Conservation (phyloP, 1,140 invertebrate genomes). For the Ganaspis sp. region DNA sequence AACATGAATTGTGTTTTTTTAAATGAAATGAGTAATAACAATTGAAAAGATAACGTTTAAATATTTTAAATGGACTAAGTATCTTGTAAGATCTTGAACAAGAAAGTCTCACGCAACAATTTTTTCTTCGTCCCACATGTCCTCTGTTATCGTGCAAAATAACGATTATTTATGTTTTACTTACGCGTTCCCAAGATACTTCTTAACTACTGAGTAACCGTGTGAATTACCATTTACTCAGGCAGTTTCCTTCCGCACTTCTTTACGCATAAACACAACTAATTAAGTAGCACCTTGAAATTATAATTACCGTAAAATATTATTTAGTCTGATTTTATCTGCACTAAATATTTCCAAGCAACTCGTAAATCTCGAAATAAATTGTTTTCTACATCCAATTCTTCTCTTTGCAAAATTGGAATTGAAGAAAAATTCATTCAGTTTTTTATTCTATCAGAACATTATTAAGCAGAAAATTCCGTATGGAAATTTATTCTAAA, state of each 20-base stretch:
- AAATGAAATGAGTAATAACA: too few relatives aligned
- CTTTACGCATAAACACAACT: neutral
- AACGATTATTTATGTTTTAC: constrained; percentile 10
- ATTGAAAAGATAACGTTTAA: too few relatives aligned
- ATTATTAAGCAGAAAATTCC: too few relatives aligned
- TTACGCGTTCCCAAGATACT: constrained; percentile 13
- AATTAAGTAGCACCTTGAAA: constrained; percentile 21
- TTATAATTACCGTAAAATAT: constrained; percentile 21
- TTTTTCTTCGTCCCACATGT: neutral
- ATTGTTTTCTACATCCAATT: too few relatives aligned
- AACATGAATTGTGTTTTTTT: too few relatives aligned
- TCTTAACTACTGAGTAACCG: neutral
- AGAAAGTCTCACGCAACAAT: neutral
- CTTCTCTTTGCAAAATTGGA: too few relatives aligned
- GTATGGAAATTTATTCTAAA: too few relatives aligned
- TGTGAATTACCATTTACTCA: constrained; percentile 13
- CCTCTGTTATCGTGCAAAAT: neutral
- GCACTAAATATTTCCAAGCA: neutral
- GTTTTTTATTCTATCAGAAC: too few relatives aligned
- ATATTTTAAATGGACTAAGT: too few relatives aligned
- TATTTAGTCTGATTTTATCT: neutral
- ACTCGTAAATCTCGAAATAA: too few relatives aligned
- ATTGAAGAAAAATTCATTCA: too few relatives aligned
- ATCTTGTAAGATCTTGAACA: neutral
- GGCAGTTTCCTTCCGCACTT: neutral